Percentiles rank a stretch among this genome's conserved stretches.
These are phyloP conservation scores for Eolophus roseicapilla DNA, from an alignment of 2,113 vertebrate genomes.

Conservation along the genomic window DNA sequence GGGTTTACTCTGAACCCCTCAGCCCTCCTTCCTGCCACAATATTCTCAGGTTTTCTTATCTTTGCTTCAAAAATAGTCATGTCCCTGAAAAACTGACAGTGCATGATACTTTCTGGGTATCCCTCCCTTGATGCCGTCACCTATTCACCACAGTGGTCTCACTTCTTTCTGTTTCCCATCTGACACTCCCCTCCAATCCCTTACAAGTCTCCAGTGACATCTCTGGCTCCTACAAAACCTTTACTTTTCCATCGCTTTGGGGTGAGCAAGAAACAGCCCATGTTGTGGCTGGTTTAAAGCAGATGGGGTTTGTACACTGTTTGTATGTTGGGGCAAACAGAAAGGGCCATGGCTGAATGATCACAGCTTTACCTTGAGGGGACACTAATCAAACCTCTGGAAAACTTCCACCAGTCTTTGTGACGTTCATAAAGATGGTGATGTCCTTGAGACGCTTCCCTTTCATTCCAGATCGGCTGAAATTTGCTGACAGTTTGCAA, in stretches of 20 bases:
- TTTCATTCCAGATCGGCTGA: background rate
- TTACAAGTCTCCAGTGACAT: background rate
- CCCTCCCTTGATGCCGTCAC: background rate
- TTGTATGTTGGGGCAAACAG: background rate
- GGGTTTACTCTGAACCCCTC: background rate
- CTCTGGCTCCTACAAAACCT: background rate
- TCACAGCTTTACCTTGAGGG: background rate
- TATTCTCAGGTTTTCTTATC: background rate
- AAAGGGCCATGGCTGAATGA: background rate
- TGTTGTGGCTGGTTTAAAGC: background rate
- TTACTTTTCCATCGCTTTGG: background rate
- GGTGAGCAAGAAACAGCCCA: background rate
- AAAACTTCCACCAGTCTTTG: background rate
- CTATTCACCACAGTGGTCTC: background rate
- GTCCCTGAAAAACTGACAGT: background rate
- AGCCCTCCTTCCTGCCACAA: background rate
- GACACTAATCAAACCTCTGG: background rate
- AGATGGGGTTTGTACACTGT: background rate
- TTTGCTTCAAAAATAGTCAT: background rate
- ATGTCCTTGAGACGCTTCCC: background rate
- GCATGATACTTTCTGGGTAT: background rate
- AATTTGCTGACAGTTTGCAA: constrained; percentile 19
- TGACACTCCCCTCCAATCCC: background rate
- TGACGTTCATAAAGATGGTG: background rate
- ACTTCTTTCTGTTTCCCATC: background rate